phyloP scores from a whole-genome alignment of 1,140 invertebrate species.

The Calephelis virginiensis region DNA sequence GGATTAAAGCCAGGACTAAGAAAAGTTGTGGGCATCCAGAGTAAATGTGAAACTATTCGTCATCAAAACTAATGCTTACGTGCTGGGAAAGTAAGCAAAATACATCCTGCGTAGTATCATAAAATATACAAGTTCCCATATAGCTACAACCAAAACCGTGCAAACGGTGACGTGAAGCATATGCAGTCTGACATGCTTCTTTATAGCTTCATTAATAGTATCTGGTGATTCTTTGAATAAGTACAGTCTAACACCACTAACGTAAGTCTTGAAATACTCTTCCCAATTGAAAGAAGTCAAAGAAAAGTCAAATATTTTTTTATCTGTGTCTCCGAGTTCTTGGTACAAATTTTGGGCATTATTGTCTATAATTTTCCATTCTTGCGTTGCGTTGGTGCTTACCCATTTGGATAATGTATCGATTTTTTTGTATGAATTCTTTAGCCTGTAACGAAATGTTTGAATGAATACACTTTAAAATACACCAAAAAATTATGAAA shows the following conservation, averaged over 20 bases:
- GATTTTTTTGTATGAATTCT: conserved; percentile 8
- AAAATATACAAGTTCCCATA: not conserved
- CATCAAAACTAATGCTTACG: too few species aligned
- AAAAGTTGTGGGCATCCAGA: too few species aligned
- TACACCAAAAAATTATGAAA: too few species aligned
- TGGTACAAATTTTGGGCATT: not conserved
- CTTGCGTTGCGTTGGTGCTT: not conserved
- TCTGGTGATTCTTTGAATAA: conserved; percentile 8
- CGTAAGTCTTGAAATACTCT: not conserved
- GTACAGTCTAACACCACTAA: conserved; percentile 6
- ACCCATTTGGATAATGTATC: conserved; percentile 6
- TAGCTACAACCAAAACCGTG: not conserved
- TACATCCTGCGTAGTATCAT: too few species aligned
- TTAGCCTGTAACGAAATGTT: not conserved
- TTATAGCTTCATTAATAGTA: not conserved
- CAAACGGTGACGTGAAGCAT: not conserved
- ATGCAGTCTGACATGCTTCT: not conserved
- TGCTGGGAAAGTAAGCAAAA: too few species aligned
- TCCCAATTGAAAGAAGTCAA: conserved; percentile 4
- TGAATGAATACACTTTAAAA: too few species aligned
- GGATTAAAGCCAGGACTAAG: too few species aligned
- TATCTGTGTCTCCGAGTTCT: conserved; percentile 1
- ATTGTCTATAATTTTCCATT: conserved; percentile 5
- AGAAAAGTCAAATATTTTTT: conserved; percentile 11
- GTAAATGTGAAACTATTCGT: too few species aligned